These are phyloP conservation scores for Alces alces DNA, from an alignment of 2,113 vertebrate genomes.

Conservation along the genomic window DNA sequence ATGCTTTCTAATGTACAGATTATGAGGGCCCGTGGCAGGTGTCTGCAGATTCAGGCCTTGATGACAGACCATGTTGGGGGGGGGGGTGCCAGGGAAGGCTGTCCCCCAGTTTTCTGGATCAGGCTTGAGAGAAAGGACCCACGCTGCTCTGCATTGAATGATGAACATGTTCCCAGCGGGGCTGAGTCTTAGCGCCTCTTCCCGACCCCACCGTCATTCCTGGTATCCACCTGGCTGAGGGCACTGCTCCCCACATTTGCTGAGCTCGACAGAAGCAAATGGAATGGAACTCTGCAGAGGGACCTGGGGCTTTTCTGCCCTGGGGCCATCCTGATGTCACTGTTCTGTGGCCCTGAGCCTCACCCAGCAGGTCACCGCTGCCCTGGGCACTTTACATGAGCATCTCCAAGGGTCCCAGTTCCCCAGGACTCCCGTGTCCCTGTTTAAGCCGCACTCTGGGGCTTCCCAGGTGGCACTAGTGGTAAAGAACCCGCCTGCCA, in stretches of 20 bases:
- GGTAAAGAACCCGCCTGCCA: background rate
- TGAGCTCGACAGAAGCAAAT: background rate
- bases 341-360: accelerated
- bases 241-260: accelerated
- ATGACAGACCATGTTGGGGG: background rate
- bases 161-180: accelerated
- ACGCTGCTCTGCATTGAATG: accelerated
- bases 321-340: background rate
- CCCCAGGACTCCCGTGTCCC: background rate
- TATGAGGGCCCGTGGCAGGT: accelerated
- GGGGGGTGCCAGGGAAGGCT: background rate
- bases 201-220: background rate
- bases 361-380: accelerated
- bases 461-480: background rate
- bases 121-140: too few species aligned
- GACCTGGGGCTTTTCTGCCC: background rate
- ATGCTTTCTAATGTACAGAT: too few species aligned
- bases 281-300: background rate
- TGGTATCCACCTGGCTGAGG: accelerated
- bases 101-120: too few species aligned
- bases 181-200: accelerated
- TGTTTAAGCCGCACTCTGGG: accelerated
- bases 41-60: accelerated
- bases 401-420: accelerated
- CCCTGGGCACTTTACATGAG: accelerated